Evolutionary conservation across 1,140 invertebrate genomes (phyloP).

Genomic region (Coptotermes formosanus): DNA sequence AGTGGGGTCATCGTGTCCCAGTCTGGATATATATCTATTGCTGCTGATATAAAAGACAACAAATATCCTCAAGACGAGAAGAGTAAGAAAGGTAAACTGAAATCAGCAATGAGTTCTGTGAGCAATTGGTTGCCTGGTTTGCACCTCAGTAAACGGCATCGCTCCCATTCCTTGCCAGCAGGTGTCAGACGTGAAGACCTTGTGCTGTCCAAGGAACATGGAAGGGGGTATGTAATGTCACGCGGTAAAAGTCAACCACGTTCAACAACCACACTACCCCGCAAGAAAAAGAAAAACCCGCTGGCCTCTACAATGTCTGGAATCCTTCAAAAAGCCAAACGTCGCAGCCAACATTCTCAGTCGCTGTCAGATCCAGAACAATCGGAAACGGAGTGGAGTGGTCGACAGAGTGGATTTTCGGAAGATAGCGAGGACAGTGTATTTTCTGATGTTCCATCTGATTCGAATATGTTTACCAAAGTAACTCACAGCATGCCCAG

Average conservation of each 20-base stretch:
- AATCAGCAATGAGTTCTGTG: constrained; percentile 77
- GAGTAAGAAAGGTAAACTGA: constrained; percentile 67
- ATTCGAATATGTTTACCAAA: constrained; percentile 59
- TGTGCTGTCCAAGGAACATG: constrained; percentile 40
- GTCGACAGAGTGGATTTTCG: constrained; percentile 43
- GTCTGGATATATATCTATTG: constrained; percentile 77
- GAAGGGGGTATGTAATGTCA: background rate
- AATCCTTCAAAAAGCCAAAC: constrained; percentile 74
- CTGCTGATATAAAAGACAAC: constrained; percentile 61
- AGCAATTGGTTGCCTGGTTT: constrained; percentile 79
- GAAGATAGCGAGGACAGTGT: constrained; percentile 68
- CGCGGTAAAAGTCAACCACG: background rate
- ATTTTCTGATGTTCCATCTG: constrained; percentile 63
- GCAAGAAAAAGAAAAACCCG: constrained; percentile 74
- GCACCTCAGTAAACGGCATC: constrained; percentile 70
- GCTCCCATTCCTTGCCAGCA: constrained; percentile 76
- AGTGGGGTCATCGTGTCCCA: constrained; percentile 71
- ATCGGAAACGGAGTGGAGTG: constrained; percentile 72
- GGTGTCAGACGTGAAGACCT: constrained; percentile 62
- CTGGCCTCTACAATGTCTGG: constrained; percentile 77
- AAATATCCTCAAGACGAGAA: constrained; percentile 55
- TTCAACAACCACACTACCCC: constrained; percentile 36
- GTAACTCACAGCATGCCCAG: constrained; percentile 41
- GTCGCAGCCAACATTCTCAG: constrained; percentile 58
- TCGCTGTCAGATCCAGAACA: constrained; percentile 75